Percentiles rank a stretch among this genome's conserved stretches.
These are phyloP conservation scores for Acrossocheilus wenchowensis DNA, from an alignment of 2,797 vertebrate genomes.

Conservation along the genomic window DNA sequence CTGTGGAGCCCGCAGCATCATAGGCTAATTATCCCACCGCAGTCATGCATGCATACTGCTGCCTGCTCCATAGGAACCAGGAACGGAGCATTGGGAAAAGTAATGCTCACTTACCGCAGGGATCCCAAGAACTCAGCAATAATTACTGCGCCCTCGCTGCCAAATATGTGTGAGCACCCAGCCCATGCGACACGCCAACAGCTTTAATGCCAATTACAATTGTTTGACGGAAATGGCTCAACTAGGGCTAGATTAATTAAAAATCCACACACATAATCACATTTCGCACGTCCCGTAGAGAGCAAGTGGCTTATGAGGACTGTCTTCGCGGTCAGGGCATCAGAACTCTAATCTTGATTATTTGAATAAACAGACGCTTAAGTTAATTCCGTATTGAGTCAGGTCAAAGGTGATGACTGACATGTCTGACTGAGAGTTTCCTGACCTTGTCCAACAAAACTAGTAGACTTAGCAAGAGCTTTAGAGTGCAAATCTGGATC, in stretches of 20 bases:
- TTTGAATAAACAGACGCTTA: constrained; percentile 23
- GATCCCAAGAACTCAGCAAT: constrained; percentile 44
- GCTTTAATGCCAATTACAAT: constrained; percentile 68
- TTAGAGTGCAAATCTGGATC: not conserved
- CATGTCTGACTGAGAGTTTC: constrained; percentile 20
- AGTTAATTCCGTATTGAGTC: constrained; percentile 23
- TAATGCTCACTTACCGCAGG: constrained; percentile 47
- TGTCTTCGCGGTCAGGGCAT: constrained; percentile 1
- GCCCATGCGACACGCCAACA: constrained; percentile 41
- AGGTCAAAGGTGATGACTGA: constrained; percentile 43
- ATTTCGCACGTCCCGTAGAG: constrained; percentile 69
- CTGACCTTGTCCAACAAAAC: constrained; percentile 22
- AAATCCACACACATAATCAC: constrained; percentile 74
- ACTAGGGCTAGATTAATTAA: constrained; percentile 73
- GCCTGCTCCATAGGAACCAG: constrained; percentile 43
- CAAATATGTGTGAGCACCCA: constrained; percentile 37
- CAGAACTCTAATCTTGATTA: constrained; percentile 26
- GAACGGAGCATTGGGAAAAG: constrained; percentile 47
- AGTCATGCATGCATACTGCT: constrained; percentile 53
- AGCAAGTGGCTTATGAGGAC: constrained; percentile 60
- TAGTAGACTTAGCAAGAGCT: not conserved
- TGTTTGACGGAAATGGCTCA: constrained; percentile 64
- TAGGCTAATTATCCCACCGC: constrained; percentile 59
- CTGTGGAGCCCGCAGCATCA: constrained; percentile 39
- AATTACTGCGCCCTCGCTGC: constrained; percentile 53